Base-by-base conservation (phyloP, 2,888 invertebrate genomes). In the Andricus curvator region DNA sequence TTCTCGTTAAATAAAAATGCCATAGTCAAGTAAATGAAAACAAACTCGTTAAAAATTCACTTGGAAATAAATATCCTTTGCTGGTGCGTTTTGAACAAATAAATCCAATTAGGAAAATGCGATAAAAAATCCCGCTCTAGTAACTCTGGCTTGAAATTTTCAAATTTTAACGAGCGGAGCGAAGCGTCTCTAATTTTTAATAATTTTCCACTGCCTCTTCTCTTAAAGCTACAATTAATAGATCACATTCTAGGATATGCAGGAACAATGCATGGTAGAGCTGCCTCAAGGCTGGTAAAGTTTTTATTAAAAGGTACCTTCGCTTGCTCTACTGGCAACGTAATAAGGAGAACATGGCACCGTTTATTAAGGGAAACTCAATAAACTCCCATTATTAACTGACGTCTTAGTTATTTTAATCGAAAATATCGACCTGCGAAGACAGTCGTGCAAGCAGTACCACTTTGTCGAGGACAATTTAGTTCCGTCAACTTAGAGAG, bases 351-450 rank as follows among this genome's bases (percentile, higher is more conserved):
- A 84, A 80, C 78, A 22, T 56, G 78, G 65, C 56, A 13, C 62
- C 79, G 81, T 85, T 84, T 84, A 83, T 86, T 85, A 87, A 67
- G 65, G 77, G 68, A 44, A 80, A 81, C 78, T 81, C 80, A 84
- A 84, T 86, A 86, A 86, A 84, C 80, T 60, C 56, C 64, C 60
- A 74, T 85, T 87, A 86, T 84, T 85, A 87, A 74, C 74, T 74
- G 22, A 84, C 82, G 83, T 83, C 78, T 85, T 78, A 67, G 81
- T 85, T 80, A 81, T 80, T 64, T 81, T 86, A 82, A 86, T 86
- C 80, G 82, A 77, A 82, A 80, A 70, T 80, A 80, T 60, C 22
- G 22, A 60, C 56, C 22, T 60, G 56, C 22, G 56, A 60, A 60
- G 56, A 60, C 11, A 60, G 11, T 60, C 22, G 56, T 22, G 22